A percentile compares a stretch with the other conserved stretches of the same genome.
Evolutionary conservation across 2,888 invertebrate species (phyloP).

Genomic region (Byasa hedistus): DNA sequence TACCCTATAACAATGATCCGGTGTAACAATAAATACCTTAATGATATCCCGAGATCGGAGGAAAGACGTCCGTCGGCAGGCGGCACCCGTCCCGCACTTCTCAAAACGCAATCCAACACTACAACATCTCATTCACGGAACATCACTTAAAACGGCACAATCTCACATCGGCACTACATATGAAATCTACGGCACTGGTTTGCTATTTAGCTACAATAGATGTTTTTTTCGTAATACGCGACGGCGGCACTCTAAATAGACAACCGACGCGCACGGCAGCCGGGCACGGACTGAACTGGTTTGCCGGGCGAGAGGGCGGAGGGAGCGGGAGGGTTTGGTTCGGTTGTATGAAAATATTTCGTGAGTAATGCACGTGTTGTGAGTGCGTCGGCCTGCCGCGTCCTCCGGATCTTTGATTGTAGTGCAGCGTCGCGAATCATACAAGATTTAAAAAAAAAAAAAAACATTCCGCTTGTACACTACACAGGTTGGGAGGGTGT

Average conservation of each 20-base stretch:
- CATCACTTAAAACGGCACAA: constrained; percentile 74
- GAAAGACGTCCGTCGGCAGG: constrained; percentile 70
- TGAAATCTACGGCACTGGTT: constrained; percentile 74
- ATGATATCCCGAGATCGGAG: constrained; percentile 78
- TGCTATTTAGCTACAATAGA: constrained; percentile 65
- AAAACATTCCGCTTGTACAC: constrained; percentile 42
- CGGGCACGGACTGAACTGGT: constrained; percentile 78
- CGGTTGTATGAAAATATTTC: constrained; percentile 80
- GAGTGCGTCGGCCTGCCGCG: constrained; percentile 77
- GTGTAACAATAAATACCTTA: constrained; percentile 81
- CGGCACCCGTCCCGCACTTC: constrained; percentile 69
- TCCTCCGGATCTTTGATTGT: constrained; percentile 72
- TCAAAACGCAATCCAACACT: constrained; percentile 72
- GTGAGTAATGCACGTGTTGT: constrained; percentile 81
- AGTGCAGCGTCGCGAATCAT: constrained; percentile 59
- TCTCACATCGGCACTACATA: constrained; percentile 69
- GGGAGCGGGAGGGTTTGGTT: constrained; percentile 71
- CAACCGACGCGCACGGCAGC: constrained; percentile 73
- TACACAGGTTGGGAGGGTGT: constrained; percentile 47
- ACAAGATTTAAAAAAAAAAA: constrained; percentile 51
- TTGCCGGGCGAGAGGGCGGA: constrained; percentile 49
- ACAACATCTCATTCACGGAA: constrained; percentile 63
- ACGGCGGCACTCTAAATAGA: constrained; percentile 44
- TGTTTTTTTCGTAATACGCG: constrained; percentile 71
- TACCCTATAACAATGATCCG: constrained; percentile 78